Evolutionary conservation across 2,888 invertebrate genomes (phyloP), one percentile per base, ranked within the genome.

Genomic region (Syrphus vitripennis): DNA sequence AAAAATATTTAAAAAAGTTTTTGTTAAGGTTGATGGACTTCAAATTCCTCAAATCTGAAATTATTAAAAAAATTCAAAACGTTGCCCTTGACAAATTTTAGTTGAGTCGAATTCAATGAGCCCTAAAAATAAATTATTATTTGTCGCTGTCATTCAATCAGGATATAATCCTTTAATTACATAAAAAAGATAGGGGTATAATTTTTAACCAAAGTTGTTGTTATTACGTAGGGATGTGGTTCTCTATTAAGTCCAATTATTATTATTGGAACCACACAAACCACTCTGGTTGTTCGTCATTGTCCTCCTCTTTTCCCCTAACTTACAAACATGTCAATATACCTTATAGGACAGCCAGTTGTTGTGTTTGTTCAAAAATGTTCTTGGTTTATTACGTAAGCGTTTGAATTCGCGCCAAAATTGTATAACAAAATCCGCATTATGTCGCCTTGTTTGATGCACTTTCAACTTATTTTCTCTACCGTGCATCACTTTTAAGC

Each of bases 381-480:
- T 31, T 40, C 16, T 42, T 21, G 4, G 29, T 16, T 19, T 40
- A 57, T 63, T 69, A 31, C 29, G 42, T 69, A 74, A 83, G 78
- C 61, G 79, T 50, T 70, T 9, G 40, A 65, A 40, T 83, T 79
- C 79, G 83, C 83, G 83, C 80, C 84, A 80, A 84, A 75, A 57
- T 75, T 69, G n/a, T 61, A 31, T 63, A 10, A 42, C 14, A 24
- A 48, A 40, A 42, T 65, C 29, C 75, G 70, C 50, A 83, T 79
- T 83, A 83, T 83, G 65, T 76, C 84, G 69, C 84, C 80, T 80
- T 76, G 76, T 84, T 84, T 84, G 84, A 80, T 76, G 59, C 67
- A 76, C 45, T 42, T 61, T 37, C 53, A 19, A 53, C 12, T 12
- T 24, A 19, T n/a, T 57, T 70, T 19, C 7, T n/a, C 2, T 2